These are phyloP conservation scores for Nyctibius bracteatus DNA, from an alignment of 2,113 vertebrate genomes.

Conservation along the genomic window DNA sequence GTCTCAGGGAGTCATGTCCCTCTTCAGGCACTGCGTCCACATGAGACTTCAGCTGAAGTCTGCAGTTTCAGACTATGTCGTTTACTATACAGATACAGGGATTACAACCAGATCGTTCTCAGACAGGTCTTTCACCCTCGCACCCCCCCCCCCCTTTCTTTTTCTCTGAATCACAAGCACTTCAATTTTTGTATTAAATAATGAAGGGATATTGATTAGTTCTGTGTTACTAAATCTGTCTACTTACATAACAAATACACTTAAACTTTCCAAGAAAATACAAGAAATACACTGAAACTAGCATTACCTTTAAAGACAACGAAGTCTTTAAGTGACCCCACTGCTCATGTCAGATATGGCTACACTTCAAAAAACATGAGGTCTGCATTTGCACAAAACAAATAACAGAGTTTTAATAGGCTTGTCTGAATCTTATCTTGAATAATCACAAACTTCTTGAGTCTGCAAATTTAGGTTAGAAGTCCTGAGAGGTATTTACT, in stretches of 20 bases:
- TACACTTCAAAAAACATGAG: background rate
- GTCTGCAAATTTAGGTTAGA: background rate
- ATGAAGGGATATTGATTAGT: background rate
- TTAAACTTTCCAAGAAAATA: background rate
- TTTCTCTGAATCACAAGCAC: background rate
- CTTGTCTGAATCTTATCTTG: background rate
- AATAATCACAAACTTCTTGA: background rate
- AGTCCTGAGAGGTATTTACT: background rate
- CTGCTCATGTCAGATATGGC: background rate
- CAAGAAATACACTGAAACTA: background rate
- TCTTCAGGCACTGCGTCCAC: background rate
- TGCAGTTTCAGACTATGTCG: background rate
- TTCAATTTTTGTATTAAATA: background rate
- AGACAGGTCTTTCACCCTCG: background rate
- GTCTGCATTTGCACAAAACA: background rate
- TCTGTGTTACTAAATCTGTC: background rate
- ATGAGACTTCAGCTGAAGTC: background rate
- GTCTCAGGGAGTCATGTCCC: background rate
- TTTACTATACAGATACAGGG: background rate
- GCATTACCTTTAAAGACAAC: background rate
- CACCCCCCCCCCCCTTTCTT: accelerated
- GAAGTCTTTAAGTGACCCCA: background rate
- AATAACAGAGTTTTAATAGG: background rate
- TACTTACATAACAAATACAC: background rate
- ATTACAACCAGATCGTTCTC: background rate